Conservation (phyloP, 2,797 vertebrate genomes). For the Microhierax caerulescens region DNA sequence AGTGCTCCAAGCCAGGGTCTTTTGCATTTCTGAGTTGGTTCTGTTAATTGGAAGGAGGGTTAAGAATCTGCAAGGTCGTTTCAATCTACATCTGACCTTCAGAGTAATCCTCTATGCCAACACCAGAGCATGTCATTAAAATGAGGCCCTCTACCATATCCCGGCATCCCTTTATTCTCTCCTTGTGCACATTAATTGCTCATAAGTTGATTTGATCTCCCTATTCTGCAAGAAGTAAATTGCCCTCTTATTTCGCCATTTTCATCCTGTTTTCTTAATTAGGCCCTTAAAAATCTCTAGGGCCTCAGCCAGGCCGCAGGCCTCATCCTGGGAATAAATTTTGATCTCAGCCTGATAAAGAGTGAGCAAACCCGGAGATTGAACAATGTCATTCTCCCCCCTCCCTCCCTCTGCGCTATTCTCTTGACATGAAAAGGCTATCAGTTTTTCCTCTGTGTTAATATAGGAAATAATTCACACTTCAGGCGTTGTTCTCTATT, state of each 20-base stretch:
- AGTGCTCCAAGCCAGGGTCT: conserved; percentile 31
- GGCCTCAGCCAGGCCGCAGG: conserved; percentile 70
- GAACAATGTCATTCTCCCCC: conserved; percentile 71
- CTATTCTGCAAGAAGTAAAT: conserved; percentile 78
- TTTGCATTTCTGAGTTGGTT: conserved; percentile 75
- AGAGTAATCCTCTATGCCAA: conserved; percentile 77
- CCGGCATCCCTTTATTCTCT: conserved; percentile 74
- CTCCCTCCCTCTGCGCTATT: conserved; percentile 39
- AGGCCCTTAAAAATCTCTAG: conserved; percentile 74
- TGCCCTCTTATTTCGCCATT: conserved; percentile 83
- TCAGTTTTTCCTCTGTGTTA: conserved; percentile 80
- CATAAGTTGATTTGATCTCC: conserved; percentile 82
- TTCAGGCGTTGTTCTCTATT: conserved; percentile 80
- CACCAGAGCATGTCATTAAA: conserved; percentile 68
- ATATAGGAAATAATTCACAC: conserved; percentile 88
- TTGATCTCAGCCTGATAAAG: conserved; percentile 76
- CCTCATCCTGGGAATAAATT: conserved; percentile 75
- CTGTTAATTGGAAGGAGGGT: conserved; percentile 76
- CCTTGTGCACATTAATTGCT: conserved; percentile 79
- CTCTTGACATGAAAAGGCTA: conserved; percentile 83
- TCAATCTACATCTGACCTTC: conserved; percentile 79
- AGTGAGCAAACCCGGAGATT: conserved; percentile 64
- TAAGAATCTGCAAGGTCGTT: conserved; percentile 80
- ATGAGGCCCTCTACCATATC: conserved; percentile 62
- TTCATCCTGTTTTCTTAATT: conserved; percentile 82